Conservation (phyloP, 2,797 vertebrate species). For the Anguilla anguilla region DNA sequence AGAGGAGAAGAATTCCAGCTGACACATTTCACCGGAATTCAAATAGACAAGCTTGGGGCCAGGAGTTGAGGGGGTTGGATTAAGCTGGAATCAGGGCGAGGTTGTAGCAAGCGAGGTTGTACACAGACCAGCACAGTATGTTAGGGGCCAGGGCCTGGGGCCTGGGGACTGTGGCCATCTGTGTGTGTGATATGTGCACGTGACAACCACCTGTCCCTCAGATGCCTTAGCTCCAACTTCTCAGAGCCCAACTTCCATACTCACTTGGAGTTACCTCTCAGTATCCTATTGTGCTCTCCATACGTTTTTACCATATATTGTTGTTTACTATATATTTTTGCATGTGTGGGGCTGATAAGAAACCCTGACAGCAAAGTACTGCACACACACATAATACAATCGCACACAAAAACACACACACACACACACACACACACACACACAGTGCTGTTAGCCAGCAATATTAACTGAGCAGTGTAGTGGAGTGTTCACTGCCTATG, state of each 20-base stretch:
- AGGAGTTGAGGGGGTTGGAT: background rate
- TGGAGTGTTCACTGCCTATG: background rate
- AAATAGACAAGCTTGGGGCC: slow-evolving; percentile 16
- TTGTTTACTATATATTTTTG: background rate
- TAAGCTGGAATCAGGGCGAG: background rate
- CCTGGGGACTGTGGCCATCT: background rate
- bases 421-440: background rate
- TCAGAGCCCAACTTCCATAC: background rate
- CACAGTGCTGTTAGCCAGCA: background rate
- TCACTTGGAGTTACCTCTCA: background rate
- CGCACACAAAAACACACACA: no score
- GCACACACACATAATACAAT: no score
- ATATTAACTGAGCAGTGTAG: background rate
- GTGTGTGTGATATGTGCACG: background rate
- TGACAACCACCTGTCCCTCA: slow-evolving; percentile 5
- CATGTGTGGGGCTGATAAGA: background rate
- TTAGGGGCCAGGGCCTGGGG: background rate
- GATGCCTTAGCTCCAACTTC: background rate
- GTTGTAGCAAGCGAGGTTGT: background rate
- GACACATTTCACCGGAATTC: slow-evolving; percentile 6
- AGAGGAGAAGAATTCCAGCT: background rate
- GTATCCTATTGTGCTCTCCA: background rate
- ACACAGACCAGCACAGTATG: slow-evolving; percentile 5
- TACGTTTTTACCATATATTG: background rate
- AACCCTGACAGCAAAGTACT: background rate